Base-by-base conservation (phyloP, 2,113 vertebrate species). In the Apistogramma diplotaenia region DNA sequence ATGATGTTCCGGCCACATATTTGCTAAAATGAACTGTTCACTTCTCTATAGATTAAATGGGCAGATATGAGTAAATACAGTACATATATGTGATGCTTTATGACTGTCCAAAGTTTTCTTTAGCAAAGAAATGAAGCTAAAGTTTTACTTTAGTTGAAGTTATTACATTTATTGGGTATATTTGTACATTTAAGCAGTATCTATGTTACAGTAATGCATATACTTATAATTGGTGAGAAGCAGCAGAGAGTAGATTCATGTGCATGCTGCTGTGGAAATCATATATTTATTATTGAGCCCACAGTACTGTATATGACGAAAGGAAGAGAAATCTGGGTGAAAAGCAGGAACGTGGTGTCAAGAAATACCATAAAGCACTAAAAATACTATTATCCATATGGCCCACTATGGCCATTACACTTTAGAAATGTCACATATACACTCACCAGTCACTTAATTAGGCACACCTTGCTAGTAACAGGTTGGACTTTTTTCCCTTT, bases 241-340 rank as follows among this genome's bases (percentile, higher is more conserved):
- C 29, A 15, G 5, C 0, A 21, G 9, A 40, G 16, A 74, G 29
- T 46, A 12, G 29, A 23, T 73, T 21, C 43, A 19, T 53, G 33
- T 25, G 16, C 2, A 15, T 58, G 46, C 35, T 71, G 61, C 13
- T 31, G 6, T 43, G 37, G 56, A 73, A 70, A 57, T 75, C n/a
- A 37, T 8, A 29, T 74, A 49, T 83, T 33, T 78, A 78, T 54
- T 31, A 16, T 27, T 71, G 53, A 76, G 54, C 16, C 23, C 10
- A n/a, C 46, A 33, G 12, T 73, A n/a, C n/a, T n/a, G n/a, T n/a
- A 37, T 8, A 43, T 65, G 79, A 84, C 18, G n/a, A 85, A 86
- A 83, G 21, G 76, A 15, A 19, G 29, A 76, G 67, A 78, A 81
- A 87, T 53, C 16, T 4, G 6, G 4, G 18, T 55, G 56, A 61